A percentile compares a stretch with the other conserved stretches of the same genome.
phyloP scores from a whole-genome alignment of 2,888 invertebrate species.

The Caenorhabditis sp. region DNA sequence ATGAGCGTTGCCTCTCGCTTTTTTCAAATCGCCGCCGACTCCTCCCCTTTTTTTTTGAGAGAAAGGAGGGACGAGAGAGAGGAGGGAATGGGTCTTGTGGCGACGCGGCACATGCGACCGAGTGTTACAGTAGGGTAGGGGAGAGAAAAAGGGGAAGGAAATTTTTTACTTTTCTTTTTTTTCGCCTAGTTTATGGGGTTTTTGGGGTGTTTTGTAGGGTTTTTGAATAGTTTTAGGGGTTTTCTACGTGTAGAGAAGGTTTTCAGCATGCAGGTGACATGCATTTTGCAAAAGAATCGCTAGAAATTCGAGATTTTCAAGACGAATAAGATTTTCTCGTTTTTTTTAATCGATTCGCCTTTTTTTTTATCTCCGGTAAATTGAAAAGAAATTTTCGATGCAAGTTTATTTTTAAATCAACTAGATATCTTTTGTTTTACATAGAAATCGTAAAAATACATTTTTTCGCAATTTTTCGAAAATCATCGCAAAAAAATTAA shows the following conservation, averaged over 20 bases:
- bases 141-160: neutral
- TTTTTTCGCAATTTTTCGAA: no score
- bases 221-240: conserved; percentile 1
- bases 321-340: no score
- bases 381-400: no score
- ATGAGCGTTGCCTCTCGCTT: conserved; percentile 5
- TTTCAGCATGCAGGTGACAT: no score
- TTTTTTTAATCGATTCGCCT: no score
- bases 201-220: conserved; percentile 7
- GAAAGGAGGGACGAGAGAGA: conserved; percentile 6
- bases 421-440: no score
- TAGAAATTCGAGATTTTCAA: neutral
- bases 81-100: conserved; percentile 21
- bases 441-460: no score
- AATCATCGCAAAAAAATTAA: neutral
- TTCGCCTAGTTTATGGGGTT: conserved; percentile 8
- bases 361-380: no score
- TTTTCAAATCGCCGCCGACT: conserved; percentile 20
- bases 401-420: no score
- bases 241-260: neutral
- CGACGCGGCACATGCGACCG: conserved; percentile 21
- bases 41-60: neutral
- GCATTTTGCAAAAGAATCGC: no score
- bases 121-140: conserved; percentile 21
- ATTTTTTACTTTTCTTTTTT: conserved; percentile 8